These are phyloP conservation scores for Semibalanus balanoides DNA, from an alignment of 1,140 invertebrate species.

Conservation along the genomic window DNA sequence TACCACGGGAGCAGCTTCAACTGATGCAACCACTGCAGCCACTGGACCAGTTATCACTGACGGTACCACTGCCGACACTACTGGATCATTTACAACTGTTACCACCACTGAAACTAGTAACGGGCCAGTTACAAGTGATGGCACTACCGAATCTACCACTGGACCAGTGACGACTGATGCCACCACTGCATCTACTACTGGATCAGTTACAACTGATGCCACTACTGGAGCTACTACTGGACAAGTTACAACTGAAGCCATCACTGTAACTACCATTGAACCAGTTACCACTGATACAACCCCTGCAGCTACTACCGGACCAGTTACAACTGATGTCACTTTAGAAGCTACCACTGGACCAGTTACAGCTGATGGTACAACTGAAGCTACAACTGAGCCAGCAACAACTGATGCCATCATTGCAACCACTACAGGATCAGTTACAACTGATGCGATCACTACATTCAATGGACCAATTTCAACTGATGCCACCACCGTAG, in stretches of 20 bases:
- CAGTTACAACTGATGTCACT: constrained; percentile 8
- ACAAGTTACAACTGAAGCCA: constrained; percentile 3
- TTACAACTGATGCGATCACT: background rate
- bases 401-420: constrained; percentile 7
- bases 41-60: no score
- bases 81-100: background rate
- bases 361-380: constrained; percentile 3
- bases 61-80: no score
- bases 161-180: background rate
- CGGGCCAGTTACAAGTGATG: background rate
- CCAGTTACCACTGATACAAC: constrained; percentile 2
- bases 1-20: background rate
- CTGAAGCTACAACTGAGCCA: background rate
- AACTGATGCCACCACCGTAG: background rate
- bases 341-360: background rate
- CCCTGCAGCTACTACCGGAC: constrained; percentile 3
- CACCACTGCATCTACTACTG: background rate
- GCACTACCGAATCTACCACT: background rate
- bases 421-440: background rate
- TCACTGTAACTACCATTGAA: constrained; percentile 1
- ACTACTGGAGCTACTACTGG: constrained; percentile 9
- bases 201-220: background rate
- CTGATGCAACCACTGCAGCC: background rate
- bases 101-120: background rate
- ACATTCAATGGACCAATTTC: background rate